These are phyloP conservation scores for Scylla paramamosain DNA, from an alignment of 1,140 invertebrate species.

Conservation along the genomic window DNA sequence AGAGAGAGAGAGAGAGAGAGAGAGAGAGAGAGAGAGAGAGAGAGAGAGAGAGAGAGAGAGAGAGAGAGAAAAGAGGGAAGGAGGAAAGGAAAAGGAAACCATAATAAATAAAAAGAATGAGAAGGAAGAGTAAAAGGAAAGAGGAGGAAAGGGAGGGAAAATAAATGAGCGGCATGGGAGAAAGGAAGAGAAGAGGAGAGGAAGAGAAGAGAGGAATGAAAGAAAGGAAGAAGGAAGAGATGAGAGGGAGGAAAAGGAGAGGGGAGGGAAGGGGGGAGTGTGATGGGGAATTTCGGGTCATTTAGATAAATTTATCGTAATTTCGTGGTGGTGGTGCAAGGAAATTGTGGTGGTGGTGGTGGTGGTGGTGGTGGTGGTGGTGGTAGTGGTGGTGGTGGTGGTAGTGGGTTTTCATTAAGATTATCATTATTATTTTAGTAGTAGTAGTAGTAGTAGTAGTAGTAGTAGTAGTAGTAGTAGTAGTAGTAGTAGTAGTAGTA, in stretches of 20 bases:
- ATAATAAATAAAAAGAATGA: no score
- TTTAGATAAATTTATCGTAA: conserved; percentile 23
- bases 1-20: not conserved
- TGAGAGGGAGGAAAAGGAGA: not conserved
- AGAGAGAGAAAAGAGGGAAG: not conserved
- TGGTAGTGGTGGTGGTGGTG: not conserved
- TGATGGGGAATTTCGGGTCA: conserved; percentile 11
- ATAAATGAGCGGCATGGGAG: not conserved
- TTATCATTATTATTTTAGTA: no score
- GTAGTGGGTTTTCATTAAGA: not conserved
- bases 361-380: conserved; percentile 19
- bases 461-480: not conserved
- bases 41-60: not conserved
- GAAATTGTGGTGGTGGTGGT: conserved; percentile 21
- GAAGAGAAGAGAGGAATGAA: not conserved
- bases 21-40: not conserved
- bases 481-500: not conserved
- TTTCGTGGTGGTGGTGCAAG: not conserved
- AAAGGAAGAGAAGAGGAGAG: not conserved
- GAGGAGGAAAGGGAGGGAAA: no score
- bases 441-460: no score
- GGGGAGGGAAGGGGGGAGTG: no score
- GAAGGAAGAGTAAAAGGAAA: not conserved
- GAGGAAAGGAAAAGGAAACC: not conserved
- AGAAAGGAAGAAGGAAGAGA: not conserved